Evolutionary conservation across 2,113 vertebrate genomes (phyloP).

Genomic region (Pan troglodytes): NHGRI_mPanTro3-v2.1_pri NC_072419.2:31479501-31480000

Average conservation of each 20-base stretch:
- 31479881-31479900: neutral
- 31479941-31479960: neutral
- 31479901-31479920: neutral
- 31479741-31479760: neutral
- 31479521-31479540: neutral
- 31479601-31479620: neutral
- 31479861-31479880: neutral
- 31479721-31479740: neutral
- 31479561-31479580: neutral
- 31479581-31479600: rapidly evolving
- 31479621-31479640: neutral
- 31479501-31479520: neutral
- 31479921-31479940: neutral
- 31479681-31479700: neutral
- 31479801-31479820: too few species aligned
- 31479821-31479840: neutral
- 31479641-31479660: neutral
- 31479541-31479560: too few species aligned
- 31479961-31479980: neutral
- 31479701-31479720: neutral
- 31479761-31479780: neutral
- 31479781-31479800: neutral
- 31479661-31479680: neutral
- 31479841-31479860: neutral
- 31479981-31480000: neutral